Conservation (phyloP, 2,113 vertebrate species). For the Gavialis gangeticus region DNA sequence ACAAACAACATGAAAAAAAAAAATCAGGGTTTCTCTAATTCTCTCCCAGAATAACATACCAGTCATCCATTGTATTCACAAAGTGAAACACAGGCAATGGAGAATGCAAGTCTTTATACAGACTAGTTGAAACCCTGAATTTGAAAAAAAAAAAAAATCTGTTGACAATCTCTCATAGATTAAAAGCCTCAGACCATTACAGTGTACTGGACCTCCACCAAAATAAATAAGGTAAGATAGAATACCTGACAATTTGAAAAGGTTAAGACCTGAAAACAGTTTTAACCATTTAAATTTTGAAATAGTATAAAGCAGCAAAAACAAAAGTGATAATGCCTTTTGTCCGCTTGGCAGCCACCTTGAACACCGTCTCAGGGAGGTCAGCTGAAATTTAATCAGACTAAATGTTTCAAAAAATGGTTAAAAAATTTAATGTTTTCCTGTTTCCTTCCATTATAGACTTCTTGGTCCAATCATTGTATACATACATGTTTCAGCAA, state of each 20-base stretch:
- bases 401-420: neutral
- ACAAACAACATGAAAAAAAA: too few relatives aligned
- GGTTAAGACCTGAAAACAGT: neutral
- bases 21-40: neutral
- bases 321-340: neutral
- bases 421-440: neutral
- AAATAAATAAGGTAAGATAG: neutral
- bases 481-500: neutral
- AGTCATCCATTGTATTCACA: neutral
- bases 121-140: neutral
- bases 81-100: neutral
- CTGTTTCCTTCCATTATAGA: neutral
- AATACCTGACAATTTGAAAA: neutral
- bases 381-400: neutral
- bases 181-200: neutral
- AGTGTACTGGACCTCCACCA: neutral
- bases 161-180: neutral
- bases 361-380: neutral
- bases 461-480: neutral
- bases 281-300: neutral
- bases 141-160: neutral
- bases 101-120: neutral
- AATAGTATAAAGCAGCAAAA: neutral
- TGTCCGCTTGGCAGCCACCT: neutral
- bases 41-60: neutral